Conservation (phyloP, 2,797 vertebrate genomes). For the Poecilia gillii region DNA sequence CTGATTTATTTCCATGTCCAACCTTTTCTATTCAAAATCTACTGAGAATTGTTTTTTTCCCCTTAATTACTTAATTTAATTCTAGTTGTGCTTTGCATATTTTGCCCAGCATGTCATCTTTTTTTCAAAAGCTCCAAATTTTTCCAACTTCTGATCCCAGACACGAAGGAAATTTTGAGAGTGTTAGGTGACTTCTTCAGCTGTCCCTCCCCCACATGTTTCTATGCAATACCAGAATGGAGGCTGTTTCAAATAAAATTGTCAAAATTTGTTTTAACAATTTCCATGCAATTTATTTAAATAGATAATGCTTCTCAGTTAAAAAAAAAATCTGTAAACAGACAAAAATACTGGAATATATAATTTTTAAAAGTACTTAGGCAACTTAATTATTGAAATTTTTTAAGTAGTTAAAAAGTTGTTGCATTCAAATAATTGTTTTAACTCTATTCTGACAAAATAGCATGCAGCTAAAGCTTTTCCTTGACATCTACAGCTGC, state of each 20-base stretch:
- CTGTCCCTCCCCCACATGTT: neutral
- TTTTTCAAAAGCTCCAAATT: neutral
- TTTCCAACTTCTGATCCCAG: neutral
- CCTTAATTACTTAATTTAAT: neutral
- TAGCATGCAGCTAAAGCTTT: neutral
- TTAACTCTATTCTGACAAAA: neutral
- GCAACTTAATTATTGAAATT: neutral
- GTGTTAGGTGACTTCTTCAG: neutral
- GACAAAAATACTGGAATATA: neutral
- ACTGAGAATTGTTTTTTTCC: neutral
- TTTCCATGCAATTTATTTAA: neutral
- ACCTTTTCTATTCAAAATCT: too few species aligned
- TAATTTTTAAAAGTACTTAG: neutral
- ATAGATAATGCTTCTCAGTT: neutral
- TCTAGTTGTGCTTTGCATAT: neutral
- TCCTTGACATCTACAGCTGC: neutral
- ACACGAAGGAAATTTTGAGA: neutral
- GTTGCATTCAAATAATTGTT: neutral
- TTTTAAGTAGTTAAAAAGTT: neutral
- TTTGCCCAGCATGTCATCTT: neutral
- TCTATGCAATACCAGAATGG: neutral
- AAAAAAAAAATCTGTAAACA: neutral
- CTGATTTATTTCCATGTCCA: too few species aligned
- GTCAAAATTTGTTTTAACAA: neutral
- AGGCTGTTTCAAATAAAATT: neutral